Evolutionary conservation across 2,888 invertebrate species (phyloP), one percentile per base, ranked within the genome.

Genomic region (Andrena haemorrhoa): DNA sequence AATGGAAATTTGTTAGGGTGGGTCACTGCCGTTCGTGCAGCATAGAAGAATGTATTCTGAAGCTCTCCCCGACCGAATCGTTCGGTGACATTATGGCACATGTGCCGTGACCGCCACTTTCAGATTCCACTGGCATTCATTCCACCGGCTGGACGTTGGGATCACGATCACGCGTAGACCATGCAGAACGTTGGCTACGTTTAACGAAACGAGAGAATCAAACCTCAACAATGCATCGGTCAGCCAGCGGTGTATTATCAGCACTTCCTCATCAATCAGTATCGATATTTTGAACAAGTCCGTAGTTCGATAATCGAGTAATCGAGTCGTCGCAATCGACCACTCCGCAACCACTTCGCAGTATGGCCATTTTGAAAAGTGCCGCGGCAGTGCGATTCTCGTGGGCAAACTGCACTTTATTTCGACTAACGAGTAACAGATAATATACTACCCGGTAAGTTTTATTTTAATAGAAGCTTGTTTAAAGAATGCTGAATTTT

Each of bases 11-110:
- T 77, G 66, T 79, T 68, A 64, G 80, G 81, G 72, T 84, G 81
- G 85, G 84, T 89, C 86, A 89, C 86, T 89, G 82, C 69, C 66
- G 74, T 61, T 77, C 77, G 75, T 66, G 49, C 68, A 75, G 71
- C 60, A 64, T 35, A 69, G 75, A 35, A 51, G 69, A 79, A 61
- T 61, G 75, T 85, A 73, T 72, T 66, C 68, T 77, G 70, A 26
- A 56, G 47, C 61, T 75, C 41, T 82, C 64, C 66, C 41, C 75
- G 72, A 16, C 5, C 2, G 35, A 75, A 23, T 53, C 60, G 35
- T 70, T 70, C 79, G 79, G 31, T 83, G 75, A 75, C 83, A 84
- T 84, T 70, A 66, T 84, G 83, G 35, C 69, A 75, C 68, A 64
- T 31, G 71, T 84, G 68, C 72, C 61, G 49, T 31, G n/a, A 33